Evolutionary conservation across 2,888 invertebrate species (phyloP).

Genomic region (Orthonevra nobilis): DNA sequence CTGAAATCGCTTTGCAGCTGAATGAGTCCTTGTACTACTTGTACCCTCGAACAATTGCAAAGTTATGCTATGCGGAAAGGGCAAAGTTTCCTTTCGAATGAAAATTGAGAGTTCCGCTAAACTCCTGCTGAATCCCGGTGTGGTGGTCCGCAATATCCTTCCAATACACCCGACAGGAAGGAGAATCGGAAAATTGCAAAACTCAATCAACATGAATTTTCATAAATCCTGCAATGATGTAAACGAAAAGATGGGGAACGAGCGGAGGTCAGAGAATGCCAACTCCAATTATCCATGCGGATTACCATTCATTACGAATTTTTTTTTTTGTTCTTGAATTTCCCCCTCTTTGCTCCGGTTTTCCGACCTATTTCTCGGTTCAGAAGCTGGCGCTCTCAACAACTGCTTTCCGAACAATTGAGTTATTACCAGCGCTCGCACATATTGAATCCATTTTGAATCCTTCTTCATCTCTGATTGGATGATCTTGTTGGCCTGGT

Average conservation of each 20-base stretch:
- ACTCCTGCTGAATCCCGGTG: constrained; percentile 1
- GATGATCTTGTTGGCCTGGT: constrained; percentile 34
- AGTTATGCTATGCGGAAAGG: constrained; percentile 59
- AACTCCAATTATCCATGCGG: constrained; percentile 63
- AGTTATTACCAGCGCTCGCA: constrained; percentile 42
- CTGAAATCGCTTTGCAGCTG: constrained; percentile 61
- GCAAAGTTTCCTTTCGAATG: constrained; percentile 53
- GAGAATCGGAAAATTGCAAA: constrained; percentile 60
- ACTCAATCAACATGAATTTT: constrained; percentile 70
- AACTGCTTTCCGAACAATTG: constrained; percentile 38
- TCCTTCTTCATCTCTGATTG: not conserved
- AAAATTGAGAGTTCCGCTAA: constrained; percentile 62
- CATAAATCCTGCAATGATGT: constrained; percentile 63
- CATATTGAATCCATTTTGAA: too few species aligned
- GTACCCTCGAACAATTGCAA: constrained; percentile 60
- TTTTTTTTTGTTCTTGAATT: constrained; percentile 22
- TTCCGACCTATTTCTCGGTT: constrained; percentile 40
- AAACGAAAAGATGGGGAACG: not conserved
- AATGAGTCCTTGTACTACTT: constrained; percentile 49
- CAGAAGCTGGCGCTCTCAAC: constrained; percentile 33
- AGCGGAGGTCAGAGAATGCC: not conserved
- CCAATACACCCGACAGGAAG: constrained; percentile 8
- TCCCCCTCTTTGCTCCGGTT: not conserved
- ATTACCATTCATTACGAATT: constrained; percentile 63
- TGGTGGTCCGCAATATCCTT: not conserved